Percentiles rank a stretch among this genome's conserved stretches.
These are phyloP conservation scores for Pandemis corylana DNA, from an alignment of 2,888 invertebrate species.

Conservation along the genomic window DNA sequence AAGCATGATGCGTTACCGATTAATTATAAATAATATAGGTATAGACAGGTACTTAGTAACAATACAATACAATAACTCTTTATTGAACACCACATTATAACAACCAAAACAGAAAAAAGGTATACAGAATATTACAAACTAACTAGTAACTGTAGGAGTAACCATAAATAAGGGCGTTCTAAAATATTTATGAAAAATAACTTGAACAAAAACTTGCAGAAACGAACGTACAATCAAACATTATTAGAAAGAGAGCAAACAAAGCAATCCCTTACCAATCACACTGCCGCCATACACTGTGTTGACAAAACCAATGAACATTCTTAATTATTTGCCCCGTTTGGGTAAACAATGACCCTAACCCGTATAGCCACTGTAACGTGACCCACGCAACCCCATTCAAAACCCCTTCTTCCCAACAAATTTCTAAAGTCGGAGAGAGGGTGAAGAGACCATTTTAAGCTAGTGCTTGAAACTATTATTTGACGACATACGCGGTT, in stretches of 20 bases:
- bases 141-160: no score
- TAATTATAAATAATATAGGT: no score
- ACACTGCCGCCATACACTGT: slow-evolving; percentile 64
- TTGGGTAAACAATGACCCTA: slow-evolving; percentile 78
- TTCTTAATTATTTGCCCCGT: slow-evolving; percentile 82
- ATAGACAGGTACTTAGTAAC: no score
- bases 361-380: slow-evolving; percentile 55
- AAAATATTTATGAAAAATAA: neutral
- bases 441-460: slow-evolving; percentile 51
- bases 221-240: slow-evolving; percentile 60
- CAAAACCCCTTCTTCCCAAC: slow-evolving; percentile 32
- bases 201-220: slow-evolving; percentile 24
- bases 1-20: no score
- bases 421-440: slow-evolving; percentile 28
- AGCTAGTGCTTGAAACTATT: slow-evolving; percentile 67
- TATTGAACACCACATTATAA: no score
- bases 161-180: no score
- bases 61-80: no score
- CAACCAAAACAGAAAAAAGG: no score
- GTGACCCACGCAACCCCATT: slow-evolving; percentile 51
- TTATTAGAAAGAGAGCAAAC: slow-evolving; percentile 66
- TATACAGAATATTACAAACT: no score
- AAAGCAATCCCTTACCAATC: slow-evolving; percentile 69
- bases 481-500: slow-evolving; percentile 70
- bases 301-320: slow-evolving; percentile 84